A percentile compares a stretch with the other conserved stretches of the same genome.
These are phyloP conservation scores for Lagopus leucura DNA, from an alignment of 2,113 vertebrate genomes.

Conservation along the genomic window DNA sequence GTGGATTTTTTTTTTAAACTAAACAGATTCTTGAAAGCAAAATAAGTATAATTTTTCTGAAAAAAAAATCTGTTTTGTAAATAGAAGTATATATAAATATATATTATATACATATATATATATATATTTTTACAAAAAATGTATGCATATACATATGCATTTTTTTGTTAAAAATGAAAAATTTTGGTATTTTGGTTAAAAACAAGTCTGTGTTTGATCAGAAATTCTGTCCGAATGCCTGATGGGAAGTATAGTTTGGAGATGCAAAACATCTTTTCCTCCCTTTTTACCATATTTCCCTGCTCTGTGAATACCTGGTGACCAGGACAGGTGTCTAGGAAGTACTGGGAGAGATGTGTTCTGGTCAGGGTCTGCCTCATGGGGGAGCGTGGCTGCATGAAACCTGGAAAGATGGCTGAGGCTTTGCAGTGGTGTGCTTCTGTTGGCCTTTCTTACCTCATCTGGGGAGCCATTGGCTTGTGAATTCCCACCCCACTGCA, in stretches of 20 bases:
- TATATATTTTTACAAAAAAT: no score
- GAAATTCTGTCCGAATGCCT: background rate
- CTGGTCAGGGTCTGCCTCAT: fast-evolving
- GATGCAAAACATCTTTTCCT: background rate
- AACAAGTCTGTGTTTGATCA: background rate
- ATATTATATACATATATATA: no score
- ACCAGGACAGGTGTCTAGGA: background rate
- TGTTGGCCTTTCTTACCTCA: background rate
- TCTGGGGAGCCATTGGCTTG: background rate
- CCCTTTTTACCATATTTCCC: fast-evolving
- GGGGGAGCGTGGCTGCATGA: fast-evolving
- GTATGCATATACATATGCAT: no score
- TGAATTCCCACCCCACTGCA: background rate
- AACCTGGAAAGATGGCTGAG: fast-evolving
- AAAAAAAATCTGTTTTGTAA: background rate
- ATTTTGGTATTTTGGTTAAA: background rate
- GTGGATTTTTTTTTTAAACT: background rate
- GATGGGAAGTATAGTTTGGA: background rate
- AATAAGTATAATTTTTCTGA: background rate
- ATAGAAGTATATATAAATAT: background rate
- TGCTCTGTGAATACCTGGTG: fast-evolving
- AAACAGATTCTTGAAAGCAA: background rate
- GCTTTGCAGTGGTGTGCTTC: background rate
- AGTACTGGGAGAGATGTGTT: background rate
- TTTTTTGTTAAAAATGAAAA: background rate